Percentiles rank a stretch among this genome's conserved stretches.
phyloP scores from a whole-genome alignment of 2,797 vertebrate species.

The Eulemur mongoz region DNA sequence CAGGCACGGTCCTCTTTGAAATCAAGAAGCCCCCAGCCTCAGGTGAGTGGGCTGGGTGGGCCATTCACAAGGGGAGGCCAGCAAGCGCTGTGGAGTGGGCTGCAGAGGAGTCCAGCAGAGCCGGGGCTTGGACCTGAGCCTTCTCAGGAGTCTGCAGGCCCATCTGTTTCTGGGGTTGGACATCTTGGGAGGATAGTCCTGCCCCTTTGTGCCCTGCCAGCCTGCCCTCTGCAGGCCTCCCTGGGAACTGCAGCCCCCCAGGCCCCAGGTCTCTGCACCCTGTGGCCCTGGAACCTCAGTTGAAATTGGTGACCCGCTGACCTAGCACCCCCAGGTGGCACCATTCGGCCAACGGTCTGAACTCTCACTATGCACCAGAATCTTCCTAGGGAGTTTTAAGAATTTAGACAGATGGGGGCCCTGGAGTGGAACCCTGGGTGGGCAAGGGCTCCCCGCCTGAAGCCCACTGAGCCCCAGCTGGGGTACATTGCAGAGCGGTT shows the following conservation, averaged over 20 bases:
- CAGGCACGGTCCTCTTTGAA: slow-evolving; percentile 96
- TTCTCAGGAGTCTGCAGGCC: background rate
- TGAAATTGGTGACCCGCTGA: background rate
- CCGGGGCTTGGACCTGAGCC: background rate
- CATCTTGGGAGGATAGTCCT: background rate
- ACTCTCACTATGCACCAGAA: background rate
- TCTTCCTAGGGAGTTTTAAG: background rate
- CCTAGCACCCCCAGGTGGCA: background rate
- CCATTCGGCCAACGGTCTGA: background rate
- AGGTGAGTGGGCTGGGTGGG: slow-evolving; percentile 80
- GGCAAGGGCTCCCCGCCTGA: slow-evolving; percentile 26
- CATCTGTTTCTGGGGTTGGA: slow-evolving; percentile 19
- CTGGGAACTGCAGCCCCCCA: background rate
- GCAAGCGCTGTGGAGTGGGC: background rate
- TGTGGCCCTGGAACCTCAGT: background rate
- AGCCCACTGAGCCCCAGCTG: slow-evolving; percentile 65
- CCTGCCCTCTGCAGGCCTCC: slow-evolving; percentile 41
- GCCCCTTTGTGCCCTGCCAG: background rate
- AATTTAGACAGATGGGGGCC: background rate
- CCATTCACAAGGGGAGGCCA: background rate
- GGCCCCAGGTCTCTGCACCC: background rate
- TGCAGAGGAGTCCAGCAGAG: background rate
- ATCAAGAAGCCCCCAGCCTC: slow-evolving; percentile 95
- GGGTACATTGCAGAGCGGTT: slow-evolving; percentile 87
- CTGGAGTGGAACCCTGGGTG: slow-evolving; percentile 10